Base-by-base conservation (phyloP, 2,113 vertebrate species). In the Gorsachius goisagi region DNA sequence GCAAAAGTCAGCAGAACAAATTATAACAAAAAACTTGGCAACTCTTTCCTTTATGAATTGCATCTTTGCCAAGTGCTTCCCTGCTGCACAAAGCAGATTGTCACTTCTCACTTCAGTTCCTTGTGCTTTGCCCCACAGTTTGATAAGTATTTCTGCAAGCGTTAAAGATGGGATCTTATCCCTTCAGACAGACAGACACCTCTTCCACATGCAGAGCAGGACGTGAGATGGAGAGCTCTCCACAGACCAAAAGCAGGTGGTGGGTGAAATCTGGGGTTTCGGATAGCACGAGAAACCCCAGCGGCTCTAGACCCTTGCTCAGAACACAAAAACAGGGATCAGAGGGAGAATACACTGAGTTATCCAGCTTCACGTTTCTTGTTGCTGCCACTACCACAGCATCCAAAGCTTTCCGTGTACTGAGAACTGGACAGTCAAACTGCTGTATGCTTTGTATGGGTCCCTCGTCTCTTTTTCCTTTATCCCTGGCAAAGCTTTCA, bases 61-160 rank as follows among this genome's bases (percentile, higher is more conserved):
- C 50, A 56, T 91, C 75, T 79, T 87, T 88, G 71, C 82, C 92
- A 95, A 95, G 66, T 73, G 74, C 92, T 87, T 93, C 77, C 90
- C 92, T 91, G 92, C 88, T 94, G 94, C 82, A 85, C 8, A 32
- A 90, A 93, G 78, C 95, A 97, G 95, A 93, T 90, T 94, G 94
- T 50, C 11, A 1, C 88, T 96, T 94, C 90, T 94, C 92, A 94
- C 88, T 97, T 93, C 74, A 92, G 78, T 5, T 93, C 92, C 82
- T 23, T 9, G 39, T 47, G 68, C 73, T 81, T 50, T 87, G 87
- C 88, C 85, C 75, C 78, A 45, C 88, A 93, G 78, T 75, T 90
- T 75, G 79, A 90, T 52, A 68, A 94, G 73, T 22, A 5, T 68
- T 95, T 95, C 39, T 87, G 47, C 85, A 82, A 82, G 69, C 8